Evolutionary conservation across 2,113 vertebrate species (phyloP), one percentile per base, ranked within the genome.

Genomic region (Myocastor coypus): DNA sequence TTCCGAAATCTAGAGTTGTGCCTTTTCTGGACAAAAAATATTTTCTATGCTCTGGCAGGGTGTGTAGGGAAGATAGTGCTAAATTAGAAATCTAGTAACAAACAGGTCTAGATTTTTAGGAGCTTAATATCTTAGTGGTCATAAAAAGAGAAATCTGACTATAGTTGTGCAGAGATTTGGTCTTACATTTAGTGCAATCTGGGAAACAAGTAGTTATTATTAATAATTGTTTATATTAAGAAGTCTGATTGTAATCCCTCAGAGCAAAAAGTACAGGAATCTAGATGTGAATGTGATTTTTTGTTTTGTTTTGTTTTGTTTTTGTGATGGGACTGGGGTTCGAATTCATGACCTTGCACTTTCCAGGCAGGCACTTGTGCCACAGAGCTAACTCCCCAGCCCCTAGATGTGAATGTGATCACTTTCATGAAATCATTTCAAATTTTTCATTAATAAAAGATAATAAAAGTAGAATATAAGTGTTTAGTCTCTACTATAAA

Each of bases 171-270:
- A 88, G n/a, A 91, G 14, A 91, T 46, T 80, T 20, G 3, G 68
- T 73, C 66, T 22, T 73, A 42, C 2, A 91, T 75, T 89, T 32
- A 89, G 37, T 83, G 57, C 96, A 87, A 97, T 86, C 64, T 83
- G 24, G 66, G 86, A 84, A 94, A 59, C 26, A 68, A 93, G 50
- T 55, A 66, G 37, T n/a, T 89, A 42, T 40, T 91, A 88, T 78
- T 93, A 37, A 37, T 77, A 95, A 97, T 86, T 92, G 75, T 81
- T 93, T 68, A 40, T 91, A 85, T 75, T 94, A 94, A 81, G 52
- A 24, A 14, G 46, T 69, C 68, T 52, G 28, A 84, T 91, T 57
- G 94, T 34, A 78, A 83, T 86, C 2, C 46, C 19, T 24, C 3
- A 68, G 59, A 83, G 73, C 40, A 68, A 93, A 57, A 89, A 93